These are phyloP conservation scores for Paedocypris sp. DNA, from an alignment of 2,113 vertebrate genomes.

Conservation along the genomic window DNA sequence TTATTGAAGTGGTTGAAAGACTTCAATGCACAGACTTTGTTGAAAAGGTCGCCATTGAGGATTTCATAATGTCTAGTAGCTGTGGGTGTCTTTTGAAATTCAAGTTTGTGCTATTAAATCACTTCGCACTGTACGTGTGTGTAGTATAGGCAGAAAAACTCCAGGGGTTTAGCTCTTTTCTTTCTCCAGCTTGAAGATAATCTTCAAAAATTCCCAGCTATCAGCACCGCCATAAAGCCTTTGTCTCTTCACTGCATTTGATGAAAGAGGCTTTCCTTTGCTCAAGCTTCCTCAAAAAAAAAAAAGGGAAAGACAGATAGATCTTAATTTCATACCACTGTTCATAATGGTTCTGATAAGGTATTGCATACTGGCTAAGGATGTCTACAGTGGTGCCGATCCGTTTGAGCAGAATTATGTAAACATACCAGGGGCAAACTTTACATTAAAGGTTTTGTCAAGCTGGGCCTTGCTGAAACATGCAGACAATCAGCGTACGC, in stretches of 20 bases:
- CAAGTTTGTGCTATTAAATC: neutral
- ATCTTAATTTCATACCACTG: neutral
- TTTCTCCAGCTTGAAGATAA: constrained; percentile 19
- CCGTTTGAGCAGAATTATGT: neutral
- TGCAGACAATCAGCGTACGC: constrained; percentile 11
- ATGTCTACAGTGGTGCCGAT: neutral
- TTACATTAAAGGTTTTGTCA: constrained; percentile 18
- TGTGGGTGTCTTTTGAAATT: neutral
- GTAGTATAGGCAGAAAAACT: neutral
- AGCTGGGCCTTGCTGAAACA: constrained; percentile 25
- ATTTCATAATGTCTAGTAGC: neutral
- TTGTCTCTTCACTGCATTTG: constrained; percentile 26
- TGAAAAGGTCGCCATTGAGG: constrained; percentile 6
- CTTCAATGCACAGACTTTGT: neutral
- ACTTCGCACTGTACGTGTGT: neutral
- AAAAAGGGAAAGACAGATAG: neutral
- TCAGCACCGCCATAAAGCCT: constrained; percentile 17
- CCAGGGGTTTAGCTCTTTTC: neutral
- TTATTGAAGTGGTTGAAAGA: neutral
- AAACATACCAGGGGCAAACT: constrained; percentile 3
- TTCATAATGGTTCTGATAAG: constrained; percentile 4
- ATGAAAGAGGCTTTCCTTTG: constrained; percentile 17
- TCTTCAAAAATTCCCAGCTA: constrained; percentile 6
- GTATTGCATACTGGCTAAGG: neutral
- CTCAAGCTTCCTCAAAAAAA: neutral